phyloP scores from a whole-genome alignment of 2,113 vertebrate genomes.

The Dromas ardeola region DNA sequence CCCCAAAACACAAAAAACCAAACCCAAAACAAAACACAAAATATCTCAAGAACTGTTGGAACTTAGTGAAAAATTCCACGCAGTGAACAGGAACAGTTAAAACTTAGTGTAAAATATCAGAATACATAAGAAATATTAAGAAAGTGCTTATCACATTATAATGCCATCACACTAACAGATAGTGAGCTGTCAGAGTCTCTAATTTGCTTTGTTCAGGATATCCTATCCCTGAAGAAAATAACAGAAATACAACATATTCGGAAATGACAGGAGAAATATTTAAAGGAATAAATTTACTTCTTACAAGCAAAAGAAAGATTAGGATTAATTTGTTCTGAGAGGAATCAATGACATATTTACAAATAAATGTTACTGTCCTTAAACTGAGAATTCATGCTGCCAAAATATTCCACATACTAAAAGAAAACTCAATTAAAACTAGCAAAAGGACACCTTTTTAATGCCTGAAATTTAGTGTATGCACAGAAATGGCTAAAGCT shows the following conservation, averaged over 20 bases:
- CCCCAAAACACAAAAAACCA: fast-evolving
- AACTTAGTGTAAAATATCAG: not conserved
- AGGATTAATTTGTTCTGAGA: not conserved
- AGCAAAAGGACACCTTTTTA: not conserved
- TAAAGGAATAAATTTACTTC: not conserved
- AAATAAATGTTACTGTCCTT: not conserved
- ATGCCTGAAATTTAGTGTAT: not conserved
- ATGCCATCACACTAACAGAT: not conserved
- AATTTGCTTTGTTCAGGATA: not conserved
- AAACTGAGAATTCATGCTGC: not conserved
- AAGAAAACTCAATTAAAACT: not conserved
- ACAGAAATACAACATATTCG: not conserved
- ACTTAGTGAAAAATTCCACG: not conserved
- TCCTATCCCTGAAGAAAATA: not conserved
- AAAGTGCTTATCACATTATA: not conserved
- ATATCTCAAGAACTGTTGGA: not conserved
- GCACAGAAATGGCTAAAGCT: not conserved
- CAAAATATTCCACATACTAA: not conserved
- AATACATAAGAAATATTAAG: not conserved
- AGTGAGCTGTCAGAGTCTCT: not conserved
- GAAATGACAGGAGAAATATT: not conserved
- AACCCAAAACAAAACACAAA: not conserved
- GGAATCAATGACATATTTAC: not conserved
- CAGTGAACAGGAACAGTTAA: not conserved
- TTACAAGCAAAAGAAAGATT: not conserved